Evolutionary conservation across 2,888 invertebrate genomes (phyloP).

Genomic region (Eumerus sabulonum): DNA sequence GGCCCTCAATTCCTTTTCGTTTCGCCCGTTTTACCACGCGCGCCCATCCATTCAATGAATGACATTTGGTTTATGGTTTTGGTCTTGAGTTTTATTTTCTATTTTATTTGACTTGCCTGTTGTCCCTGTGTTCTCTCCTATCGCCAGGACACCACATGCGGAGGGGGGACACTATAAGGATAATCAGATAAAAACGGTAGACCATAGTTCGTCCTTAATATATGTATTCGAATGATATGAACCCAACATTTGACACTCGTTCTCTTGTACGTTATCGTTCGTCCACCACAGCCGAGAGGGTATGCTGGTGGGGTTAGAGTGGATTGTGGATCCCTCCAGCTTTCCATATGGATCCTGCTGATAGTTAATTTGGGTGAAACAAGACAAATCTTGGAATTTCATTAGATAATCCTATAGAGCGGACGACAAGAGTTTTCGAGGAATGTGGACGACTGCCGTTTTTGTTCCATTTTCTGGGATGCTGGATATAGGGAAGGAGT

Average conservation of each 20-base stretch:
- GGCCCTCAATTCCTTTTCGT: not conserved
- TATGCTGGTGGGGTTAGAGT: not conserved
- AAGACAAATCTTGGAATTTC: conserved; percentile 59
- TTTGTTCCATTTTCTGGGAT: conserved; percentile 4
- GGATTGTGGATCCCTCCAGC: not conserved
- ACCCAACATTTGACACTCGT: conserved; percentile 65
- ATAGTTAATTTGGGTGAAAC: conserved; percentile 56
- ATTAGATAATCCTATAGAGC: conserved; percentile 49
- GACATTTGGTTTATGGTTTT: conserved; percentile 59
- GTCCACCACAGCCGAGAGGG: not conserved
- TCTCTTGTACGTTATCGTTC: conserved; percentile 27
- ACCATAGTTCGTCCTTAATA: conserved; percentile 62
- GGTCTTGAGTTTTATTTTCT: conserved; percentile 60
- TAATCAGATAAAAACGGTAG: conserved; percentile 57
- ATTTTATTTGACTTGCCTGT: conserved; percentile 47
- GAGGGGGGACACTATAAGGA: conserved; percentile 13
- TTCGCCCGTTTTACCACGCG: conserved; percentile 10
- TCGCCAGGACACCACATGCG: not conserved
- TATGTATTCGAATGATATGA: conserved; percentile 65
- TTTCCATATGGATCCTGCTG: conserved; percentile 37
- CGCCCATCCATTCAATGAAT: conserved; percentile 38
- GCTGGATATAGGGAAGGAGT: not conserved
- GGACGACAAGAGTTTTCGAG: conserved; percentile 21
- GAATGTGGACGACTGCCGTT: not conserved
- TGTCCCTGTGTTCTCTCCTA: conserved; percentile 35